Conservation (phyloP, 2,797 vertebrate species). For the Pachyuromys duprasi region DNA sequence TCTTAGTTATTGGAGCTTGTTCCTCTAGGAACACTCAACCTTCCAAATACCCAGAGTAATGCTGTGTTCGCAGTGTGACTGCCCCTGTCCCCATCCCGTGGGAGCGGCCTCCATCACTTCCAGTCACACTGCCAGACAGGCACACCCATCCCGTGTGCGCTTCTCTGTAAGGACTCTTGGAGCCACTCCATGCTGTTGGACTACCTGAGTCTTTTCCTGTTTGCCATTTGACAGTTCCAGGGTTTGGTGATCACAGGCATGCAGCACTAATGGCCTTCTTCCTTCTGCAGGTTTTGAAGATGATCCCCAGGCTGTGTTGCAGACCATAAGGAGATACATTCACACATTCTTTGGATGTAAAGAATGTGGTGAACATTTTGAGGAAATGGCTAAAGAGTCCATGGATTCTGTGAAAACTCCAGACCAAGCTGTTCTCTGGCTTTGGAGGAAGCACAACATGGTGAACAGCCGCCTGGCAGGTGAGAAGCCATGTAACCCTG, state of each 20-base stretch:
- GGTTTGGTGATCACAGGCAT: neutral
- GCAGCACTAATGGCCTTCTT: too few relatives aligned
- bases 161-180: neutral
- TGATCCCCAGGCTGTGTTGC: constrained; percentile 89
- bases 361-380: constrained; percentile 94
- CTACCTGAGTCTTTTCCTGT: neutral
- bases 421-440: constrained; percentile 93
- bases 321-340: constrained; percentile 92
- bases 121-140: accelerated
- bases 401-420: constrained; percentile 87
- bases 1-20: neutral
- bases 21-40: neutral
- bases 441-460: constrained; percentile 95
- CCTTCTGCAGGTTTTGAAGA: constrained; percentile 88
- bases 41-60: neutral
- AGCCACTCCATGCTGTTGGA: neutral
- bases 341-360: constrained; percentile 94
- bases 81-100: neutral
- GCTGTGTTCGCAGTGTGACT: neutral
- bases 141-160: neutral
- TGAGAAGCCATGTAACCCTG: constrained; percentile 70
- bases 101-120: neutral
- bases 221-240: neutral
- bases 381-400: constrained; percentile 90
- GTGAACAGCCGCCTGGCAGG: constrained; percentile 95